A percentile compares a stretch with the other conserved stretches of the same genome.
These are phyloP conservation scores for Sebastes diploproa DNA, from an alignment of 2,797 vertebrate genomes.

Conservation along the genomic window DNA sequence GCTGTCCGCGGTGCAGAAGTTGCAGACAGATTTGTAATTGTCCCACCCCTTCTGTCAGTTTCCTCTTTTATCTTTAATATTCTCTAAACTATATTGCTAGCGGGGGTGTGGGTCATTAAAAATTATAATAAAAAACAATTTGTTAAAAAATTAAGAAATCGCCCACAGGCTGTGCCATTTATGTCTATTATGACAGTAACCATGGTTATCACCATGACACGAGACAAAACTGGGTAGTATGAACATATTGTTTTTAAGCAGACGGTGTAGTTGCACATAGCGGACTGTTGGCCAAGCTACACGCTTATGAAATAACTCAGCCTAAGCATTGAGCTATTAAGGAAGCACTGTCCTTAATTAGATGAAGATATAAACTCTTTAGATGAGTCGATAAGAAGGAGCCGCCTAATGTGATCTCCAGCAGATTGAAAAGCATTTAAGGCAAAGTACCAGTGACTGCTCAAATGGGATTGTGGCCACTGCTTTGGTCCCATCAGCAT, in stretches of 20 bases:
- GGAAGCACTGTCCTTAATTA: slow-evolving; percentile 73
- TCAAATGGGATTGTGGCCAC: slow-evolving; percentile 67
- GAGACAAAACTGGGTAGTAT: neutral
- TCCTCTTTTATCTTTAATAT: too few relatives aligned
- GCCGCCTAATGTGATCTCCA: slow-evolving; percentile 76
- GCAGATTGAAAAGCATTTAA: slow-evolving; percentile 82
- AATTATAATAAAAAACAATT: neutral
- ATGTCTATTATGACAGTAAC: neutral
- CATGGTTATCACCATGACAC: neutral
- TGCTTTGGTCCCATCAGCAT: slow-evolving; percentile 71
- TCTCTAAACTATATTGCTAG: too few relatives aligned
- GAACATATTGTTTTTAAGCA: slow-evolving; percentile 9
- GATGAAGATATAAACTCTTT: slow-evolving; percentile 79
- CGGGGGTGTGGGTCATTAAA: too few relatives aligned
- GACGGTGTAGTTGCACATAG: slow-evolving; percentile 23
- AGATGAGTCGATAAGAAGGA: slow-evolving; percentile 80
- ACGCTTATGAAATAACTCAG: slow-evolving; percentile 73
- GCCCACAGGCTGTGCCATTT: neutral
- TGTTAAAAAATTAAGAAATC: too few relatives aligned
- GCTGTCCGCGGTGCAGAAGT: too few relatives aligned
- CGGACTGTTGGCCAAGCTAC: slow-evolving; percentile 28
- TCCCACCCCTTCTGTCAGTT: too few relatives aligned
- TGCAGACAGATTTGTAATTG: too few relatives aligned
- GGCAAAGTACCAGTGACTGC: slow-evolving; percentile 72
- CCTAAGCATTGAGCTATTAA: slow-evolving; percentile 72